These are phyloP conservation scores for Hyles euphorbiae DNA, from an alignment of 1,140 invertebrate genomes.

Conservation along the genomic window DNA sequence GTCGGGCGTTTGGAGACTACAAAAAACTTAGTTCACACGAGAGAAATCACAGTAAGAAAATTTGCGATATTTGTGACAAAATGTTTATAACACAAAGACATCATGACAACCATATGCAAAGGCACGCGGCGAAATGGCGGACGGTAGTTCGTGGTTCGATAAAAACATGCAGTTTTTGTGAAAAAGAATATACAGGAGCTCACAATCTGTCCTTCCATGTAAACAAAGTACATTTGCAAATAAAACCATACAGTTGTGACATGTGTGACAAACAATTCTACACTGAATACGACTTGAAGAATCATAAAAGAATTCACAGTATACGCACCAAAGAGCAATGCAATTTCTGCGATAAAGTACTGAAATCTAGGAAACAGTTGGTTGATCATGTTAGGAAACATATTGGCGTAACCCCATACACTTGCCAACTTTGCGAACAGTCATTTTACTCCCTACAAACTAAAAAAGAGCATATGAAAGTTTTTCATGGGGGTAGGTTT, in stretches of 20 bases:
- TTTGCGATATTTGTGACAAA: conserved; percentile 53
- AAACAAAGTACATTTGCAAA: conserved; percentile 63
- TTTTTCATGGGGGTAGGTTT: conserved; percentile 50
- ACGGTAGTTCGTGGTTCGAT: conserved; percentile 15
- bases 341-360: conserved; percentile 46
- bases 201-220: conserved; percentile 58
- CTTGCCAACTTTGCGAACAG: conserved; percentile 47
- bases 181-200: conserved; percentile 50
- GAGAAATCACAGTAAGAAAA: conserved; percentile 34
- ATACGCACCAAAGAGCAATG: conserved; percentile 45
- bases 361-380: conserved; percentile 50
- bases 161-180: conserved; percentile 61
- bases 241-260: conserved; percentile 63
- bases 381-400: conserved; percentile 60
- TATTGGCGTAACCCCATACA: conserved; percentile 49
- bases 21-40: conserved; percentile 38
- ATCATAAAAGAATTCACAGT: conserved; percentile 56
- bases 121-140: conserved; percentile 44
- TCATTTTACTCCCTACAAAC: conserved; percentile 45
- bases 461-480: conserved; percentile 50
- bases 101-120: conserved; percentile 47
- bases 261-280: conserved; percentile 63
- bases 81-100: conserved; percentile 35
- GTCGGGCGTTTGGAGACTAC: conserved; percentile 29
- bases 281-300: conserved; percentile 47